A percentile compares a stretch with the other conserved stretches of the same genome.
Evolutionary conservation across 2,797 vertebrate genomes (phyloP).

Genomic region (Aldrovandia affinis): DNA sequence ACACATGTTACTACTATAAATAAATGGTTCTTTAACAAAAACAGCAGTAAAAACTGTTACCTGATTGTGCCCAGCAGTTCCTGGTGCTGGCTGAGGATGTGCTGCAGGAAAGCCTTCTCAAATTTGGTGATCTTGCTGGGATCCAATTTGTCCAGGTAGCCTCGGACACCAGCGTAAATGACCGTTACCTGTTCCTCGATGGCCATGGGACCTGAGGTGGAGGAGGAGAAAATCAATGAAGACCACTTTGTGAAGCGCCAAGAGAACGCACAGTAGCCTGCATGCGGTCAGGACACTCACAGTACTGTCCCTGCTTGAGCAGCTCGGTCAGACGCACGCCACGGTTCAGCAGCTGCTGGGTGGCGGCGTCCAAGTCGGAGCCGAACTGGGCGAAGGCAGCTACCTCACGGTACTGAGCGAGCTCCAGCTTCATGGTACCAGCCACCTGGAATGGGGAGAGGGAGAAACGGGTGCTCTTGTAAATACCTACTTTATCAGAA

Average conservation of each 20-base stretch:
- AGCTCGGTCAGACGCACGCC: slow-evolving; percentile 95
- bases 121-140: slow-evolving; percentile 98
- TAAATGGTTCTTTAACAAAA: neutral
- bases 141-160: slow-evolving; percentile 95
- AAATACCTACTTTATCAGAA: neutral
- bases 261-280: neutral
- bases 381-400: slow-evolving; percentile 98
- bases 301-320: slow-evolving; percentile 96
- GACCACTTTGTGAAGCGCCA: neutral
- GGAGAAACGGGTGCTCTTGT: neutral
- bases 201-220: slow-evolving; percentile 86
- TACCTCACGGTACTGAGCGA: slow-evolving; percentile 98
- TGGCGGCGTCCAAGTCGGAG: slow-evolving; percentile 95
- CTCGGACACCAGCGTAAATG: slow-evolving; percentile 96
- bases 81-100: slow-evolving; percentile 90
- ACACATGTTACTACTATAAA: no score
- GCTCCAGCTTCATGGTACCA: slow-evolving; percentile 97
- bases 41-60: slow-evolving; percentile 60
- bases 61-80: slow-evolving; percentile 83
- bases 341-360: slow-evolving; percentile 95
- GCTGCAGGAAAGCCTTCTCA: slow-evolving; percentile 91
- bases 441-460: slow-evolving; percentile 79
- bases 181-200: slow-evolving; percentile 97
- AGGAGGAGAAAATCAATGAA: neutral
- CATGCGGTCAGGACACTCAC: slow-evolving; percentile 73